Evolutionary conservation across 2,113 vertebrate genomes (phyloP).

Genomic region (Sciurus niger): DNA sequence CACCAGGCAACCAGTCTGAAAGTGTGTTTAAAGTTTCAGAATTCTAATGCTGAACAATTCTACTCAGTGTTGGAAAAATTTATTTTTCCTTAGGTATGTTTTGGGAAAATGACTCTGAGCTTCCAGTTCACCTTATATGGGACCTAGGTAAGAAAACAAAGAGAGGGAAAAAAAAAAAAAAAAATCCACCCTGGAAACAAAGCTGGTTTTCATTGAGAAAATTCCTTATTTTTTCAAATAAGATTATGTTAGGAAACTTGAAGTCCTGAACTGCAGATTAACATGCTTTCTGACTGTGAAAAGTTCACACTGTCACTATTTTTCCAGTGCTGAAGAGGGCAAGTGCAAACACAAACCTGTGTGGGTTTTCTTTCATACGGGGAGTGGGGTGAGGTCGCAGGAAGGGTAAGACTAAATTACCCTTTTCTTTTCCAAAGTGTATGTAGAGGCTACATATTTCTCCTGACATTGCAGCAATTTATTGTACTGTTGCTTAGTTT

Average conservation of each 20-base stretch:
- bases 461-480: constrained; percentile 39
- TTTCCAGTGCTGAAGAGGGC: constrained; percentile 55
- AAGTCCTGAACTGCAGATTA: constrained; percentile 56
- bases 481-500: constrained; percentile 35
- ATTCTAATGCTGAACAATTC: constrained; percentile 21
- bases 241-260: constrained; percentile 51
- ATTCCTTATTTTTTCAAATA: constrained; percentile 45
- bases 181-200: background rate
- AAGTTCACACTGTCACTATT: constrained; percentile 35
- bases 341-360: constrained; percentile 15
- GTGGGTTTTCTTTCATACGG: background rate
- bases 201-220: constrained; percentile 64
- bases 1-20: constrained; percentile 49
- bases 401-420: background rate
- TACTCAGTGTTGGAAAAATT: background rate
- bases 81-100: background rate
- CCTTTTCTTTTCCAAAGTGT: constrained; percentile 56
- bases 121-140: constrained; percentile 25
- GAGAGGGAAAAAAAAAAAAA: background rate
- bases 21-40: constrained; percentile 63
- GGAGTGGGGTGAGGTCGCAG: background rate
- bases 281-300: constrained; percentile 21
- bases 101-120: constrained; percentile 57
- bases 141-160: constrained; percentile 29
- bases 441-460: background rate